Conservation (phyloP, 2,113 vertebrate genomes). For the Zonotrichia leucophrys region DNA sequence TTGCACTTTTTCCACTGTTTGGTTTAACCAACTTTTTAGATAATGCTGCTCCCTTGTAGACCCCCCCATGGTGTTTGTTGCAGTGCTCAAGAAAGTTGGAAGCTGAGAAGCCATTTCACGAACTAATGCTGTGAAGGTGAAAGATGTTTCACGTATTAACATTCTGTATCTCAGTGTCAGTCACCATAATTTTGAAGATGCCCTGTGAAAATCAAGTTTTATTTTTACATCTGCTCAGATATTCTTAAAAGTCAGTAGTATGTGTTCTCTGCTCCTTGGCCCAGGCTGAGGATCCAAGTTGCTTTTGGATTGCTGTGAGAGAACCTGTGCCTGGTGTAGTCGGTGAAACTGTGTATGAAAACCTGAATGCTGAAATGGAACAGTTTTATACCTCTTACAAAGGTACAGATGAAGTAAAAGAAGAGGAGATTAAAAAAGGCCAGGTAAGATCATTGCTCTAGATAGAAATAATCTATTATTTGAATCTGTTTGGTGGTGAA, state of each 20-base stretch:
- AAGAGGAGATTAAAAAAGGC: slow-evolving; percentile 55
- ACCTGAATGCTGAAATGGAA: slow-evolving; percentile 71
- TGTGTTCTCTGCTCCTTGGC: neutral
- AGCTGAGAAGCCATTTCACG: neutral
- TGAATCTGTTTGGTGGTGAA: neutral
- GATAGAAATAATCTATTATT: neutral
- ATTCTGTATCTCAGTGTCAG: neutral
- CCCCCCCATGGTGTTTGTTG: accelerated
- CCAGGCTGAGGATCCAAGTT: slow-evolving; percentile 74
- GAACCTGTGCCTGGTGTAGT: neutral
- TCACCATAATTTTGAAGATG: neutral
- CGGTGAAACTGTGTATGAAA: slow-evolving; percentile 65
- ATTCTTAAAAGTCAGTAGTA: neutral
- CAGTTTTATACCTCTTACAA: slow-evolving; percentile 58
- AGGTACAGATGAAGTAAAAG: slow-evolving; percentile 56
- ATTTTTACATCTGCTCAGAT: neutral
- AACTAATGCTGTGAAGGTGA: neutral
- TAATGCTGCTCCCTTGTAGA: neutral
- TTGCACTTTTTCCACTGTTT: neutral
- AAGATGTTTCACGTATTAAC: neutral
- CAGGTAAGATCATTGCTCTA: slow-evolving; percentile 66
- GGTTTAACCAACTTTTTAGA: neutral
- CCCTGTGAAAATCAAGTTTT: neutral
- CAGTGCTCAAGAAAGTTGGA: neutral
- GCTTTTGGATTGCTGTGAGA: slow-evolving; percentile 77